These are phyloP conservation scores for Lasiurus borealis DNA, from an alignment of 2,113 vertebrate genomes.

Conservation along the genomic window DNA sequence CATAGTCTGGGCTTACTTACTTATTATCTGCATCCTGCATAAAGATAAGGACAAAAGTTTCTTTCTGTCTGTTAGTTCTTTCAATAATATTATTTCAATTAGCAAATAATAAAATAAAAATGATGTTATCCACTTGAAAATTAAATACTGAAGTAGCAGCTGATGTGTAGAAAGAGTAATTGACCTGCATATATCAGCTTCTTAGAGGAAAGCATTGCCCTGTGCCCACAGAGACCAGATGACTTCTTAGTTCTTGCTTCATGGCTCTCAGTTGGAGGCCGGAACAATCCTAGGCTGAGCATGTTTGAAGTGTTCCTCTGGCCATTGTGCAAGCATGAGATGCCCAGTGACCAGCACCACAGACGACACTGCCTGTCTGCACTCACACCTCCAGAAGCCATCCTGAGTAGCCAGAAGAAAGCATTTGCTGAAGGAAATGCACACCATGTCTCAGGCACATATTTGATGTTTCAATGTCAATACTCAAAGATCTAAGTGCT, in stretches of 20 bases:
- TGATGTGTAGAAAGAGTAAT: background rate
- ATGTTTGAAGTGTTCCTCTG: background rate
- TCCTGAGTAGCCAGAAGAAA: background rate
- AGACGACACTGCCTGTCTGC: background rate
- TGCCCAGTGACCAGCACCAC: background rate
- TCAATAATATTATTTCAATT: background rate
- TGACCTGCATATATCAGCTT: background rate
- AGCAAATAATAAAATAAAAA: slow-evolving; percentile 8
- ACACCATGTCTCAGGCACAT: background rate
- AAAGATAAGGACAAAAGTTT: background rate
- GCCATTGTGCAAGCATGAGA: background rate
- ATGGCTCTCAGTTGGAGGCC: background rate
- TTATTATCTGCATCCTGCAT: background rate
- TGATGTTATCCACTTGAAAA: background rate
- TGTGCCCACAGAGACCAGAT: background rate
- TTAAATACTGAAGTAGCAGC: slow-evolving; percentile 28
- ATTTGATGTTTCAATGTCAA: slow-evolving; percentile 66
- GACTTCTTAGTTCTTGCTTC: background rate
- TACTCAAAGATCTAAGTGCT: slow-evolving; percentile 51
- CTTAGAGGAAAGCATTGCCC: background rate
- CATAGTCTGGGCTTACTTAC: background rate
- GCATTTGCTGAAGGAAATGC: slow-evolving; percentile 3
- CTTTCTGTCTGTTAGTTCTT: background rate
- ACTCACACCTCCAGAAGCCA: background rate
- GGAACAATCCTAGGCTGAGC: background rate